Evolutionary conservation across 1,140 invertebrate species (phyloP), one percentile per base, ranked within the genome.

Genomic region (Meloidogyne floridensis): DNA sequence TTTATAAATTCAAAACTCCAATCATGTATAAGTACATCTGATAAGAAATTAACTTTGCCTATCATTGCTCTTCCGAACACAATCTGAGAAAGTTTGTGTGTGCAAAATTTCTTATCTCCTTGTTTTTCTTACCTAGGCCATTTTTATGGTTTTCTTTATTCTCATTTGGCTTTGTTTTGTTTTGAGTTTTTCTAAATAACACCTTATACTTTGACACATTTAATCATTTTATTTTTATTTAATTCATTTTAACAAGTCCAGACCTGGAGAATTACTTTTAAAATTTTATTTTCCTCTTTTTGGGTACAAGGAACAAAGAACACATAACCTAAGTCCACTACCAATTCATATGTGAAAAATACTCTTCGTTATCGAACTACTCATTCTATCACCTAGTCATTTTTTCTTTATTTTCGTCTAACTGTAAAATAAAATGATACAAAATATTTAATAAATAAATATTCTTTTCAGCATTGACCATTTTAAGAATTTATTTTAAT

Each of bases 31-130:
- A n/a, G 15, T 65, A 65, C 59, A 65, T n/a, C 8, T 65, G 59
- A 65, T 65, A 65, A 65, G 59, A 11, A 65, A 65, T 65, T 18
- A 65, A 65, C n/a, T 65, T 65, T n/a, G 56, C 56, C 47, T 59
- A 59, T 59, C 13, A 65, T 65, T 65, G n/a, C 59, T 65, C 8
- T 65, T n/a, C 59, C 59, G n/a, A 65, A n/a, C 53, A 8, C 53
- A 54, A 54, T 54, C 53, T 54, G 15, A n/a, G n/a, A 65, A 65
- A 65, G 4, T 59, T 65, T 18, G 7, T 65, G 10, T 65, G 59
- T 65, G 59, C 59, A 65, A 65, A 65, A n/a, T 65, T 65, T 65
- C 59, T 65, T 65, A 65, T 65, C 59, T 65, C 59, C 6, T 65
- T 77, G 11, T 42, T 54, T 32, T 51, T 6, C 7, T 18, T 47